These are phyloP conservation scores for Odontocolon sp. DNA, from an alignment of 2,888 invertebrate species.

Conservation along the genomic window DNA sequence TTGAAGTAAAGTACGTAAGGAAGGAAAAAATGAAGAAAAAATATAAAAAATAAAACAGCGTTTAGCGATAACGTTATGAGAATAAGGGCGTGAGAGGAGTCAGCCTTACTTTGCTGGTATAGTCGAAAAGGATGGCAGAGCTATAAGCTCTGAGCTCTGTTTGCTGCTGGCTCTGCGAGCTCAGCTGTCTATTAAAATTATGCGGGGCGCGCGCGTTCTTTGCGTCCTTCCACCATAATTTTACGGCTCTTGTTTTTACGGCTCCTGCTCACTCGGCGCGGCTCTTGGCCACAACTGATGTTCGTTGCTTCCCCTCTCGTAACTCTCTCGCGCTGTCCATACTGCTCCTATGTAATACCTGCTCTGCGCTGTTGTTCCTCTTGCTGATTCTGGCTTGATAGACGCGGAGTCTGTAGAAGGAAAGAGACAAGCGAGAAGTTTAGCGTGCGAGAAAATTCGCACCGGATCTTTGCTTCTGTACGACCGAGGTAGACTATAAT, in stretches of 20 bases:
- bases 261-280: slow-evolving; percentile 19
- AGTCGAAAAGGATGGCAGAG: slow-evolving; percentile 24
- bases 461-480: slow-evolving; percentile 7
- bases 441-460: slow-evolving; percentile 35
- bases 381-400: not conserved
- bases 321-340: not conserved
- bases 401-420: not conserved
- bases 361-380: not conserved
- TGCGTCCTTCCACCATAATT: slow-evolving; percentile 40
- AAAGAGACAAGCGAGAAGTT: slow-evolving; percentile 4
- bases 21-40: not conserved
- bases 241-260: slow-evolving; percentile 53
- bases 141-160: slow-evolving; percentile 2
- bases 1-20: not conserved
- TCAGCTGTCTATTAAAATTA: slow-evolving; percentile 53
- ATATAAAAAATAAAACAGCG: slow-evolving; percentile 16
- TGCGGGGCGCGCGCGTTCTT: slow-evolving; percentile 36
- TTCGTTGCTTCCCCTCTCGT: slow-evolving; percentile 3
- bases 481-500: not conserved
- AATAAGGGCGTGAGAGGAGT: slow-evolving; percentile 69
- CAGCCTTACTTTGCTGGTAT: slow-evolving; percentile 52
- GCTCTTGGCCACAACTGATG: not conserved
- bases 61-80: slow-evolving; percentile 65
- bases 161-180: slow-evolving; percentile 39
- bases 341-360: slow-evolving; percentile 9